phyloP scores from a whole-genome alignment of 2,797 vertebrate species.

The Acropternis orthonyx region DNA sequence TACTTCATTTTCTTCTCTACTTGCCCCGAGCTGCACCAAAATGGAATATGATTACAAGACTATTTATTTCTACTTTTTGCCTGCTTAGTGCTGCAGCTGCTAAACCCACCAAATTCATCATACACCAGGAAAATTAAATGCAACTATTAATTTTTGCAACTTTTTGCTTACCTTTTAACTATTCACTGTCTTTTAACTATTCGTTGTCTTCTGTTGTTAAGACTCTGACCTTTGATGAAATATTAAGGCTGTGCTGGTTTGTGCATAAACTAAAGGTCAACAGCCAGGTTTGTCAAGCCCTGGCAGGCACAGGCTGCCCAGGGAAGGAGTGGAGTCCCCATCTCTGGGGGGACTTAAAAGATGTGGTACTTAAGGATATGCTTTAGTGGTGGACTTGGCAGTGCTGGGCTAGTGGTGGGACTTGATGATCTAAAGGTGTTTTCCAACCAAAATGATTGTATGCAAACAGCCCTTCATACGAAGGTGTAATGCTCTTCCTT shows the following conservation, averaged over 20 bases:
- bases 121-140: not conserved
- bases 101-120: not conserved
- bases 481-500: not conserved
- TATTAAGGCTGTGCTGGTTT: not conserved
- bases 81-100: not conserved
- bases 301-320: not conserved
- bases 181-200: too few species aligned
- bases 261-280: not conserved
- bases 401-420: not conserved
- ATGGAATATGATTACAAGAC: not conserved
- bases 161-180: not conserved
- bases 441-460: not conserved
- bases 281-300: not conserved
- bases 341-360: not conserved
- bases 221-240: not conserved
- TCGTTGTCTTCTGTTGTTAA: not conserved
- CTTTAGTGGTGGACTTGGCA: not conserved
- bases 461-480: not conserved
- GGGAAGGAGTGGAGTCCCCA: not conserved
- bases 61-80: constrained; percentile 7
- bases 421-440: not conserved
- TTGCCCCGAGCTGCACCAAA: not conserved
- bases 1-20: not conserved
- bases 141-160: not conserved
- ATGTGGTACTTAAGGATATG: not conserved